These are phyloP conservation scores for Cancer borealis DNA, from an alignment of 2,888 invertebrate genomes.

Conservation along the genomic window DNA sequence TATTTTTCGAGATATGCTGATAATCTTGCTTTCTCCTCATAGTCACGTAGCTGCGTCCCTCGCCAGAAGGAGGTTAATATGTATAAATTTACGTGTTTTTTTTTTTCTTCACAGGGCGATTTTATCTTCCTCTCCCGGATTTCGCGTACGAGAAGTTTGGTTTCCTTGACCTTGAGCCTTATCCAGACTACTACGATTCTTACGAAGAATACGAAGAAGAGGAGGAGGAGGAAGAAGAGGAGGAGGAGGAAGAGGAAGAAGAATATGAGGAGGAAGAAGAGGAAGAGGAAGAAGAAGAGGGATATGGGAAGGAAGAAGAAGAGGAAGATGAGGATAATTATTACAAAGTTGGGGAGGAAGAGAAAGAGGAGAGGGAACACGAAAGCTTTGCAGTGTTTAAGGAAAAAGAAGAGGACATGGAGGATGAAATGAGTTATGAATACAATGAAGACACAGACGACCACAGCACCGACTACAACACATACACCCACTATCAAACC, in stretches of 20 bases:
- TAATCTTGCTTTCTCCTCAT: neutral
- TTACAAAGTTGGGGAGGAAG: neutral
- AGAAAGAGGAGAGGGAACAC: slow-evolving; percentile 23
- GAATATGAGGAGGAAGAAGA: neutral
- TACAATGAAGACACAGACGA: neutral
- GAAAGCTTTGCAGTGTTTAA: neutral
- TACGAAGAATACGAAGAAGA: neutral
- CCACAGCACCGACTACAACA: neutral
- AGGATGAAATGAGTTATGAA: neutral
- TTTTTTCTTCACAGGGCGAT: neutral
- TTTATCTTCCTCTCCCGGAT: neutral
- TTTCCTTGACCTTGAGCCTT: neutral
- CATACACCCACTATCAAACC: neutral
- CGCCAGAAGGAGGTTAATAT: neutral
- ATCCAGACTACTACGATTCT: neutral
- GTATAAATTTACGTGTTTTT: neutral
- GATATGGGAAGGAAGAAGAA: neutral
- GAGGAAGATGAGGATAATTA: slow-evolving; percentile 8
- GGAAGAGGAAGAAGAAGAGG: neutral
- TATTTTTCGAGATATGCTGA: neutral
- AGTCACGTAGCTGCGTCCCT: neutral
- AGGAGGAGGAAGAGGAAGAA: neutral
- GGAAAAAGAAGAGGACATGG: neutral
- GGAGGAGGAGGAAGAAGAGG: neutral
- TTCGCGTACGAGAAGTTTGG: neutral